Evolutionary conservation across 2,113 vertebrate genomes (phyloP), one percentile per base, ranked within the genome.

Genomic region (Psammodynastes pulverulentus): DNA sequence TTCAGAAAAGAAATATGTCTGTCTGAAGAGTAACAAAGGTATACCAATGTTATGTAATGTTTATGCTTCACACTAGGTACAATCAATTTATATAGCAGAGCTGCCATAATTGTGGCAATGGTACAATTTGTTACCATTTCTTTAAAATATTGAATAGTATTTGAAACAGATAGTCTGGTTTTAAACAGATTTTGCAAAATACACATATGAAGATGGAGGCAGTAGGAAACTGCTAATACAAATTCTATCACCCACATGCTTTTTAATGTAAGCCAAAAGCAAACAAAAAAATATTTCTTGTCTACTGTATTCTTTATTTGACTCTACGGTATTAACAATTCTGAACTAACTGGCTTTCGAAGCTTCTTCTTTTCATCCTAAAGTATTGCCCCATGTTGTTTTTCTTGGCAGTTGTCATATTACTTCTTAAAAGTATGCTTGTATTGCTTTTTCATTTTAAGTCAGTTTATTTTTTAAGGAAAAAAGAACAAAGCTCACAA

Each of bases 361-460:
- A 43, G 43, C 19, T 13, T 54, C 62, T 84, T 52, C 48, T 23
- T 85, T 49, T 23, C 91, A 13, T 39, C 8, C 9, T 54, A 86
- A 85, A 49, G 29, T 84, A 89, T 84, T n/a, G 6, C 45, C 39
- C 53, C 49, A 54, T 79, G 39, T 6, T 45, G 29, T 88, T 88
- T 26, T 89, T 92, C 43, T 79, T 58, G 51, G 67, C 9, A 89
- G 3, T 51, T 87, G 34, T 45, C 45, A 34, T 34, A 49, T 84
- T 58, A 84, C 21, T 39, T 92, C 9, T 72, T 6, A 86, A 51
- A 87, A 52, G 9, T 53, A 84, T 34, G 23, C 26, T 49, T 84
- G 19, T 89, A 85, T 56, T 84, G 43, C 46, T 84, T 34, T 92
- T 89, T 89, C 39, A 84, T 89, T 92, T 92, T 26, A 56, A 87